Percentiles rank a stretch among this genome's conserved stretches.
Conservation (phyloP, 2,888 invertebrate genomes). For the Eupithecia centaureata region DNA sequence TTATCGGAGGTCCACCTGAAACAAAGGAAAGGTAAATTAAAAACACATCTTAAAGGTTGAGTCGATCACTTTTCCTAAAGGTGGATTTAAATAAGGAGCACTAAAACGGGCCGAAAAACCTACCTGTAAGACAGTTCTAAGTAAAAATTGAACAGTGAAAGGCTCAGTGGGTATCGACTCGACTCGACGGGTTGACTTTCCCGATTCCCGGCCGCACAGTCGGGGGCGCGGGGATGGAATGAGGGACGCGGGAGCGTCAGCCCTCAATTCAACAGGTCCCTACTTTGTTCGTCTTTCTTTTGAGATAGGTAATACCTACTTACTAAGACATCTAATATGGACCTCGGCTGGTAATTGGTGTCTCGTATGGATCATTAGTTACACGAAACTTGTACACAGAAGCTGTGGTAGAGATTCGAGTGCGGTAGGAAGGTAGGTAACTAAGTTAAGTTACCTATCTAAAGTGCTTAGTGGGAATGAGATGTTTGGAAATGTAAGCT, state of each 20-base stretch:
- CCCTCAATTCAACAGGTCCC: slow-evolving; percentile 66
- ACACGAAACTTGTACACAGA: slow-evolving; percentile 8
- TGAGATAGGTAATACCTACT: slow-evolving; percentile 27
- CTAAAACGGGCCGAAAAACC: neutral
- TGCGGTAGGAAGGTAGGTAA: neutral
- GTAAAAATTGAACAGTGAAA: slow-evolving; percentile 30
- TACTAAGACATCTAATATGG: slow-evolving; percentile 23
- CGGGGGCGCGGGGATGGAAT: slow-evolving; percentile 59
- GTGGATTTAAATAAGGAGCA: neutral
- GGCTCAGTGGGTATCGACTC: slow-evolving; percentile 37
- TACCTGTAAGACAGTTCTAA: neutral
- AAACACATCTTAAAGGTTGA: neutral
- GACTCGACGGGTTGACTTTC: slow-evolving; percentile 38
- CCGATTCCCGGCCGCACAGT: slow-evolving; percentile 55
- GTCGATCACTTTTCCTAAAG: neutral
- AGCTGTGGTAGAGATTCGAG: neutral
- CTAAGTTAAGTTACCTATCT: neutral
- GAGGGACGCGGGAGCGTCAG: slow-evolving; percentile 51
- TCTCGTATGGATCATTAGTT: slow-evolving; percentile 19
- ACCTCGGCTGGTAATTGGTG: slow-evolving; percentile 14
- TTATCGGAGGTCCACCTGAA: slow-evolving; percentile 47
- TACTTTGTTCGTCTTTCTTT: slow-evolving; percentile 59
- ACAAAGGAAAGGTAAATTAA: slow-evolving; percentile 41
- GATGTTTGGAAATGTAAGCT: neutral
- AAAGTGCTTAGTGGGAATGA: neutral